Percentiles rank a stretch among this genome's conserved stretches.
phyloP scores from a whole-genome alignment of 2,888 invertebrate genomes.

The Lasioglossum villosulum region DNA sequence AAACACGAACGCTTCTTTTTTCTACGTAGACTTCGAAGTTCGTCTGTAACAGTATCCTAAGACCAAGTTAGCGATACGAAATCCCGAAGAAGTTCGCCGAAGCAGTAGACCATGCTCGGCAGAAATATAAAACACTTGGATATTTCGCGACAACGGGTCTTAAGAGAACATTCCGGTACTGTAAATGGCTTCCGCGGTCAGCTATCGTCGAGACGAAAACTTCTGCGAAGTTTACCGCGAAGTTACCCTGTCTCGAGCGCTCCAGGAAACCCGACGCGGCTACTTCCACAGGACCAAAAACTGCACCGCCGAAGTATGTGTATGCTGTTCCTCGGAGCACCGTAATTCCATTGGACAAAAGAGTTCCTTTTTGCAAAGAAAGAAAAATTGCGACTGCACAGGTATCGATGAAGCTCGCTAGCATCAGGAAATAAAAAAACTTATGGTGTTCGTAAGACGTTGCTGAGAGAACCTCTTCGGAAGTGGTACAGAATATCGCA shows the following conservation, averaged over 20 bases:
- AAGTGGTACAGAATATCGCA: background rate
- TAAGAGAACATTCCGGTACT: conserved; percentile 50
- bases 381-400: background rate
- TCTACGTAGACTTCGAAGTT: background rate
- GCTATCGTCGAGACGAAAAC: conserved; percentile 48
- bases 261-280: conserved; percentile 37
- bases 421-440: conserved; percentile 11
- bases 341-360: conserved; percentile 20
- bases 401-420: background rate
- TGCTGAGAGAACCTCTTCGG: background rate
- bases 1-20: background rate
- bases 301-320: conserved; percentile 9
- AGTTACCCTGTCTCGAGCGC: conserved; percentile 35
- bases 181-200: conserved; percentile 60
- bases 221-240: conserved; percentile 41
- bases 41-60: background rate
- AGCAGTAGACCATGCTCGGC: conserved; percentile 7
- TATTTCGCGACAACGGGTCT: conserved; percentile 50
- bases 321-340: background rate
- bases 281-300: conserved; percentile 27
- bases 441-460: background rate
- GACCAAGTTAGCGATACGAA: background rate
- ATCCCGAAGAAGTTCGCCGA: conserved; percentile 19
- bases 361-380: conserved; percentile 7
- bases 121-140: conserved; percentile 54